These are phyloP conservation scores for Leucoma salicis DNA, from an alignment of 2,888 invertebrate genomes.

Conservation along the genomic window DNA sequence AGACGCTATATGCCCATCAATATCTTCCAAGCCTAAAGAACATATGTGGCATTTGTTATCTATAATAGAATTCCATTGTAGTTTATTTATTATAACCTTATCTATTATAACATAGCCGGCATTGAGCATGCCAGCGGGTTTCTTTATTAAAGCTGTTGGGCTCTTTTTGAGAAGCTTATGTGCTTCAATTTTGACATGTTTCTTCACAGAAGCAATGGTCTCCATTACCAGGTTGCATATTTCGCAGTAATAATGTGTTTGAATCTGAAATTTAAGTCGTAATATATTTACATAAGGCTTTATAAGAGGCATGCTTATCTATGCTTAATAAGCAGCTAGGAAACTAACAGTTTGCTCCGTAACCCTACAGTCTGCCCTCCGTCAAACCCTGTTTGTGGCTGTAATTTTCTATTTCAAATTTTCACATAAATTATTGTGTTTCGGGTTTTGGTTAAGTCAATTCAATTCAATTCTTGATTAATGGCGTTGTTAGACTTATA, in stretches of 20 bases:
- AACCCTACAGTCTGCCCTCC: no score
- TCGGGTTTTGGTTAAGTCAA: no score
- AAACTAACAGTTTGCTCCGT: no score
- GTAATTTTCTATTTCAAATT: no score
- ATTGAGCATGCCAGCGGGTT: slow-evolving; percentile 23
- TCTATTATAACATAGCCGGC: slow-evolving; percentile 34
- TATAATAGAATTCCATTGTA: slow-evolving; percentile 52
- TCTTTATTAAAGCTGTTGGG: slow-evolving; percentile 17
- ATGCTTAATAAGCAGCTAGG: no score
- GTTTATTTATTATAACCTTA: slow-evolving; percentile 34
- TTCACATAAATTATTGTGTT: no score
- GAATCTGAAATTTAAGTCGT: slow-evolving; percentile 40
- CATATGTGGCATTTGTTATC: slow-evolving; percentile 48
- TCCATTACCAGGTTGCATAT: slow-evolving; percentile 43
- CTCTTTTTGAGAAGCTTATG: slow-evolving; percentile 42
- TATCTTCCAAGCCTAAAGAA: slow-evolving; percentile 20
- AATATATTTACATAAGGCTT: not conserved
- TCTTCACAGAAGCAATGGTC: slow-evolving; percentile 22
- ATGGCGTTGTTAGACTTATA: no score
- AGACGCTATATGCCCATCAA: slow-evolving; percentile 33
- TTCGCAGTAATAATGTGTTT: slow-evolving; percentile 49
- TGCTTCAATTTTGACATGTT: slow-evolving; percentile 38
- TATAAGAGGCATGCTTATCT: not conserved
- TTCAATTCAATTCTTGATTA: no score
- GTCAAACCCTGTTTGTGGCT: no score